These are phyloP conservation scores for Sciaenops ocellatus DNA, from an alignment of 2,797 vertebrate species.

Conservation along the genomic window DNA sequence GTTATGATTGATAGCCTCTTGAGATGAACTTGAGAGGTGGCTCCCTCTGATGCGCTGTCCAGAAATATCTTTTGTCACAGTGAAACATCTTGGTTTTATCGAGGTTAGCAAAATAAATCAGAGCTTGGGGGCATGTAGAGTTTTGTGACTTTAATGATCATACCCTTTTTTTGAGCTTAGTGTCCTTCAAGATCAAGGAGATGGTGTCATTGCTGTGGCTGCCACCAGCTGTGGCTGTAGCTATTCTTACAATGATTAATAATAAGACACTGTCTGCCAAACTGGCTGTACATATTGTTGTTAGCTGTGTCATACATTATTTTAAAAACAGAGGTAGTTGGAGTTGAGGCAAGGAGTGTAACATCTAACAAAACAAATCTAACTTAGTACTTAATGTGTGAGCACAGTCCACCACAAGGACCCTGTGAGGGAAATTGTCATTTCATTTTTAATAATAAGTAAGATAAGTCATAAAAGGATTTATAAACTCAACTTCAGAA, in stretches of 20 bases:
- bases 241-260: no score
- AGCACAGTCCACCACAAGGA: not conserved
- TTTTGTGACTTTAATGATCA: not conserved
- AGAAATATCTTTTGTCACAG: not conserved
- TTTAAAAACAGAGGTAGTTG: not conserved
- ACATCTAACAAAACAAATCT: not conserved
- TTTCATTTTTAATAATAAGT: no score
- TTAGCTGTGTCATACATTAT: not conserved
- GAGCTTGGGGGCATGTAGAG: no score
- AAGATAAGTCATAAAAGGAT: not conserved
- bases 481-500: not conserved
- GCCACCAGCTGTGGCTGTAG: no score
- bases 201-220: not conserved
- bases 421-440: no score
- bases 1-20: not conserved
- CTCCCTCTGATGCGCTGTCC: not conserved
- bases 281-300: not conserved
- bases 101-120: not conserved
- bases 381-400: no score
- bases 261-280: not conserved
- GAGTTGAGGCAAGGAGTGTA: not conserved
- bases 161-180: not conserved
- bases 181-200: not conserved
- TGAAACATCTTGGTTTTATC: not conserved
- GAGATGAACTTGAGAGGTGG: not conserved